These are phyloP conservation scores for Greenwoodochromis staneri DNA, from an alignment of 2,113 vertebrate species.

Conservation along the genomic window DNA sequence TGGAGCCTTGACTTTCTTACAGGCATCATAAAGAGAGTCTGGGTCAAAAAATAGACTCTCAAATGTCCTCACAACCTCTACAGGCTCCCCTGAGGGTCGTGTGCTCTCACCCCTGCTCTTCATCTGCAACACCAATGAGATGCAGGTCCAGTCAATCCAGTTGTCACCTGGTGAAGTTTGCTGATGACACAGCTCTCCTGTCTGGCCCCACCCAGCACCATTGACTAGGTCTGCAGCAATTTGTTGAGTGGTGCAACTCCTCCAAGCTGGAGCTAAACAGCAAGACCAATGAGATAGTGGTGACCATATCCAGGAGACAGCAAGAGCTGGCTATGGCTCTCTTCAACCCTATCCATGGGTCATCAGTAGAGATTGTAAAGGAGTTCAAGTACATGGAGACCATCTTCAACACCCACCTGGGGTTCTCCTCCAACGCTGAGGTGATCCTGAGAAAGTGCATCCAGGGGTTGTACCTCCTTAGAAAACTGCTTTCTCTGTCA, in stretches of 20 bases:
- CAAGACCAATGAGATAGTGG: background rate
- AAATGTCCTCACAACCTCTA: background rate
- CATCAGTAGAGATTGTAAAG: background rate
- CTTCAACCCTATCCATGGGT: background rate
- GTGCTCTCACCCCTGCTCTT: background rate
- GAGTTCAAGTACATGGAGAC: background rate
- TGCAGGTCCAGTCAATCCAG: background rate
- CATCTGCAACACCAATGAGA: background rate
- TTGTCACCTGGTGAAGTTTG: background rate
- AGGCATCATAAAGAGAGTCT: background rate
- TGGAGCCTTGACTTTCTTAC: background rate
- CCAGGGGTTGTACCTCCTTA: background rate
- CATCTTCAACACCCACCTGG: background rate
- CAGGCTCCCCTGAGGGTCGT: background rate
- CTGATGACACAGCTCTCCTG: background rate
- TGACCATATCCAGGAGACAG: background rate
- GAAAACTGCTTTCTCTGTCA: background rate
- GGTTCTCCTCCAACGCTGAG: background rate
- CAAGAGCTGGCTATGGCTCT: background rate
- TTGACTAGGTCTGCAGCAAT: background rate
- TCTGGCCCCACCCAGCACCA: background rate
- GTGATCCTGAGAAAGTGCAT: background rate
- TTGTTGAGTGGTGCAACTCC: background rate
- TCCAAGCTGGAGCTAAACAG: background rate
- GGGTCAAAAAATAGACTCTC: background rate